phyloP scores from a whole-genome alignment of 2,797 vertebrate genomes.

The Sarcophilus harrisii region DNA sequence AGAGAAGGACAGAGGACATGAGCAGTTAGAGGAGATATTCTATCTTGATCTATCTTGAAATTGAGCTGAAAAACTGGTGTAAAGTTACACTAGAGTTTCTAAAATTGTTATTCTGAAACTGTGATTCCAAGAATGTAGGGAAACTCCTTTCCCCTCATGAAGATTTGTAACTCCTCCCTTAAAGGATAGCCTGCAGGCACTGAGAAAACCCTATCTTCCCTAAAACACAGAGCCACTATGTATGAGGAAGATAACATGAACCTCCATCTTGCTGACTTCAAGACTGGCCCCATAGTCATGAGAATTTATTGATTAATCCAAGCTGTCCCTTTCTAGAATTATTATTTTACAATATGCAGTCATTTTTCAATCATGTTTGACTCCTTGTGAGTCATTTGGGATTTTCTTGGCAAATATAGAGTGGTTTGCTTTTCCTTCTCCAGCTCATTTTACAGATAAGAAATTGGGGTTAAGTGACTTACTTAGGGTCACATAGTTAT shows the following conservation, averaged over 20 bases:
- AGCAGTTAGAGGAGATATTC: background rate
- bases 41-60: background rate
- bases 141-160: background rate
- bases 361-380: background rate
- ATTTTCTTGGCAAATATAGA: background rate
- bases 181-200: background rate
- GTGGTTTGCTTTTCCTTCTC: background rate
- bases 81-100: background rate
- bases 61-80: background rate
- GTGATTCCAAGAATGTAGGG: background rate
- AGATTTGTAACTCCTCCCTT: background rate
- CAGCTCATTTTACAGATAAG: background rate
- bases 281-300: background rate
- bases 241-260: background rate
- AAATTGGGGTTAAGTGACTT: background rate
- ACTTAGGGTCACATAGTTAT: background rate
- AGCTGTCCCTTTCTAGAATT: background rate
- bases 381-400: background rate
- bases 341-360: background rate
- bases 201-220: background rate
- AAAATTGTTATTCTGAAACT: background rate
- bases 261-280: background rate
- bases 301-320: background rate
- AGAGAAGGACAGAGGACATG: background rate
- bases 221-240: background rate